Evolutionary conservation across 2,797 vertebrate genomes (phyloP), one percentile per base, ranked within the genome.

Genomic region (Hozukius guyotensis): DNA sequence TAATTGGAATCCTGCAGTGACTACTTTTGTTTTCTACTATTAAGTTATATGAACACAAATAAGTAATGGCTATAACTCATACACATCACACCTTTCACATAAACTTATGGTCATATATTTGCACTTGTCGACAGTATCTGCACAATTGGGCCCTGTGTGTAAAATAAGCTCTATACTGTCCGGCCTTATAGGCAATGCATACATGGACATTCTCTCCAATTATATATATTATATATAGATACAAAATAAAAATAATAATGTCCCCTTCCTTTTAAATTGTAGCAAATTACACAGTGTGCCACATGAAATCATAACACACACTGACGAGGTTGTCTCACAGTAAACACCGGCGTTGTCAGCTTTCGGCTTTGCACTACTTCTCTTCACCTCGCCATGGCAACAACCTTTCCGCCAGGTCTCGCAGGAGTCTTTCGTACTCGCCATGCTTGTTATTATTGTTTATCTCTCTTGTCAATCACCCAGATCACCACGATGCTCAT

Each of bases 401-500:
- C 87, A 87, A 93, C 92, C 89, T 94, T 92, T 93, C 82, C 81
- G 53, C 86, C 80, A 64, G 85, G 89, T 92, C 88, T 92, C 85
- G 38, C 84, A 88, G 90, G 91, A 84, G 84, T 83, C 86, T 81
- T 91, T 88, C 72, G 62, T 88, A 87, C 88, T 88, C 82, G 88
- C 90, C 93, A 90, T 87, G 91, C 94, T 95, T 95, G 93, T 95
- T 95, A 94, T 94, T 96, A 93, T 95, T 96, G 93, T 96, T 95
- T 96, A 95, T 96, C 92, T 92, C 90, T 90, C 95, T 94, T 96
- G 95, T 96, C 96, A 96, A 94, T 96, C 95, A 95, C 84, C 82
- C 67, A 64, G 90, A 94, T 94, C 84, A 86, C 88, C 85, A 24
- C 61, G 55, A 62, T 59, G 84, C 87, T 92, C 92, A 95, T 96